Evolutionary conservation across 2,888 invertebrate genomes (phyloP), one percentile per base, ranked within the genome.

Genomic region (Periphyllus acericola): DNA sequence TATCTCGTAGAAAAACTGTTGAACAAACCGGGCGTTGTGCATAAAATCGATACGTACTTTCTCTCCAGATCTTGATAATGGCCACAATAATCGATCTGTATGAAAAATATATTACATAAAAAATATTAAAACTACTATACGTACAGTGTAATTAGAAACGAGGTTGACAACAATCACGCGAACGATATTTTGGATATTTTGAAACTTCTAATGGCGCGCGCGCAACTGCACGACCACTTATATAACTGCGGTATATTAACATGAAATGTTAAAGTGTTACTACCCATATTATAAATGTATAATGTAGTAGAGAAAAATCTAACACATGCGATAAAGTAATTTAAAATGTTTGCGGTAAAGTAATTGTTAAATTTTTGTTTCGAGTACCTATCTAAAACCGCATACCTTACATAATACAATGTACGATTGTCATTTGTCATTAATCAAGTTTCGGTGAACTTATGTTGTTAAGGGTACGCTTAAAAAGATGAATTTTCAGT

Each of bases 111-210:
- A 46, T 46, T 46, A 46, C 9, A 9, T 9, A 9, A 46, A 9
- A 5, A 46, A 46, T 46, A 46, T 46, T n/a, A n/a, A n/a, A 46
- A 1, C 9, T 46, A 46, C 46, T 9, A 46, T 46, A n/a, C n/a
- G n/a, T n/a, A n/a, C n/a, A 46, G 9, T 46, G 46, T 46, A 66
- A n/a, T n/a, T n/a, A 66, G n/a, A 5, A 66, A 80, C 19, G 25
- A 66, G 55, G 32, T 55, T 66, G 80, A 60, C 21, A 80, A 60
- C 9, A 19, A 60, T 60, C 36, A 90, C 32, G 71, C 32, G 32
- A 71, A 17, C 71, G 17, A 71, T 71, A 71, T 60, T n/a, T n/a
- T n/a, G n/a, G n/a, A 66, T 66, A 25, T 66, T 66, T 66, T 66
- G 25, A 25, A 25, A 66, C 60, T 6, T 8, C 2, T 21, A n/a